Evolutionary conservation across 1,140 invertebrate species (phyloP).

Genomic region (Drosophila tristis): DNA sequence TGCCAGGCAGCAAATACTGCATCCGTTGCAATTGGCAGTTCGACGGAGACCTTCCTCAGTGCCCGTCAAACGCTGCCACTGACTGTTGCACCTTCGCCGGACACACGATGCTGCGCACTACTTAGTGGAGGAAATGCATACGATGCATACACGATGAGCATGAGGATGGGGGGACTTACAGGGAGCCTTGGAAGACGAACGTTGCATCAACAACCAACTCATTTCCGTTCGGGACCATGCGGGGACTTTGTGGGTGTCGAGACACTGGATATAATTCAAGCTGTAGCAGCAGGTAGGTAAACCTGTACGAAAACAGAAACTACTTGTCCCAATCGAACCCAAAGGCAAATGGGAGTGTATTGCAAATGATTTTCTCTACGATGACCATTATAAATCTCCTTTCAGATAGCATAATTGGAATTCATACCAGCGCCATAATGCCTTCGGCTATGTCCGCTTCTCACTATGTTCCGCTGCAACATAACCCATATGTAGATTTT

Average conservation of each 20-base stretch:
- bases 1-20: conserved; percentile 52
- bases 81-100: conserved; percentile 73
- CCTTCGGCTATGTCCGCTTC: conserved; percentile 27
- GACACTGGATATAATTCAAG: conserved; percentile 80
- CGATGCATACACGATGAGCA: conserved; percentile 44
- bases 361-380: conserved; percentile 11
- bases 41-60: conserved; percentile 68
- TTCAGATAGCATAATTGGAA: conserved; percentile 83
- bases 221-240: conserved; percentile 42
- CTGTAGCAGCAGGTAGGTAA: conserved; percentile 70
- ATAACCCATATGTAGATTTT: conserved; percentile 75
- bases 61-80: conserved; percentile 54
- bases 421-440: conserved; percentile 61
- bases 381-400: background rate
- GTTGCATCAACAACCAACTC: conserved; percentile 54
- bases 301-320: background rate
- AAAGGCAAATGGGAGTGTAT: conserved; percentile 17
- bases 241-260: conserved; percentile 78
- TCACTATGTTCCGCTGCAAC: conserved; percentile 65
- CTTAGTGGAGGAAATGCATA: conserved; percentile 51
- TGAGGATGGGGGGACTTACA: conserved; percentile 54
- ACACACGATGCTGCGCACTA: conserved; percentile 70
- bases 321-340: background rate
- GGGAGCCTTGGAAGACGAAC: conserved; percentile 70
- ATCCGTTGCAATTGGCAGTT: conserved; percentile 33